These are phyloP conservation scores for Cephalopholis sonnerati DNA, from an alignment of 2,113 vertebrate species.

Conservation along the genomic window DNA sequence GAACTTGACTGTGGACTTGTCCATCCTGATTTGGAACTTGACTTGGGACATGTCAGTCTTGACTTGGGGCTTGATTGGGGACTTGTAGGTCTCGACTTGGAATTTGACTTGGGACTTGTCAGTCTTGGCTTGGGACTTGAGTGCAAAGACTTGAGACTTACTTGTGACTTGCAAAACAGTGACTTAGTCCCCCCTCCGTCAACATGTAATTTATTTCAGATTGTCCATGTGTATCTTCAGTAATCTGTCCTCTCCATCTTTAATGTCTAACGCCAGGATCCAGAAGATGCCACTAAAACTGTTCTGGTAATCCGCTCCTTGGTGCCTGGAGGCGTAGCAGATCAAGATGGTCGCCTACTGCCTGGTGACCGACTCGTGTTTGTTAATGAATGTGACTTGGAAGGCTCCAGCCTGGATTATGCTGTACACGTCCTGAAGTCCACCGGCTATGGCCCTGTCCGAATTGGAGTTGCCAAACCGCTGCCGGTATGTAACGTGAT, in stretches of 20 bases:
- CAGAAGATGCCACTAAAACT: conserved; percentile 90
- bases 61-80: no score
- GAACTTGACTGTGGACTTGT: no score
- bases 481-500: conserved; percentile 87
- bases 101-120: no score
- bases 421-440: conserved; percentile 94
- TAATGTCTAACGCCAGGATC: conserved; percentile 86
- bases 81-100: no score
- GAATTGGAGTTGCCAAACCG: conserved; percentile 94
- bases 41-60: no score
- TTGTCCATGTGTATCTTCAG: not conserved
- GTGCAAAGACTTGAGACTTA: no score
- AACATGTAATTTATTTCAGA: not conserved
- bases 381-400: conserved; percentile 90
- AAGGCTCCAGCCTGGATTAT: conserved; percentile 92
- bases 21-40: no score
- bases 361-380: conserved; percentile 96
- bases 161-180: no score
- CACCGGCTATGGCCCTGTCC: conserved; percentile 87
- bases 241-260: not conserved
- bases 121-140: no score
- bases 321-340: conserved; percentile 92
- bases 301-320: conserved; percentile 96
- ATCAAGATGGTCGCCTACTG: conserved; percentile 91
- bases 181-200: no score